Evolutionary conservation across 2,888 invertebrate genomes (phyloP), one percentile per base, ranked within the genome.

Genomic region (Syritta pipiens): DNA sequence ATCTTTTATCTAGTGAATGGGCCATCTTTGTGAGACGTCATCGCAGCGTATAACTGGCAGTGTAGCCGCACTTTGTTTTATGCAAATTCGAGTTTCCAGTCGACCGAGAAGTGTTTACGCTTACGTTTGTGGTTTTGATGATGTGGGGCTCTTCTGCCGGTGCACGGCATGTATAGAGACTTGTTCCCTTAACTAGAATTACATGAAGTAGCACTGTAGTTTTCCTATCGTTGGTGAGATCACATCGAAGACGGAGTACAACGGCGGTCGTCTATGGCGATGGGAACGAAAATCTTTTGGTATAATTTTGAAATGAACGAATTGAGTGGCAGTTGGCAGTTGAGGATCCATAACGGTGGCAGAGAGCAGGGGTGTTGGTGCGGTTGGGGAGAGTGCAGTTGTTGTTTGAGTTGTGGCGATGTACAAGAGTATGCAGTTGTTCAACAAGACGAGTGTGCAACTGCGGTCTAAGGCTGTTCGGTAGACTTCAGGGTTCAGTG

Each of bases 41-140:
- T n/a, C 22, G 17, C 22, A 35, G 10, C 28, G 10, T 24, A 51
- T 20, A 9, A 19, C 12, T 35, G 44, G 12, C 32, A 24, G 17
- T 22, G 17, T 17, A 65, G 17, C 12, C 44, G 10, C 40, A 69
- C 63, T 71, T 77, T 65, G 65, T 65, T 71, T 24, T 60, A 71
- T 77, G 71, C 48, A 44, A 71, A 77, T 77, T 53, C 2, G 10
- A 37, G 9, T 42, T 71, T 53, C 26, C 51, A 65, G 30, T 26
- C 51, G 59, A 71, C 65, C 46, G 48, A 51, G 53, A 65, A 60
- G 59, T 77, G 59, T 77, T 65, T 59, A 77, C 65, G 65, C 51
- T 59, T 71, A 71, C n/a, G n/a, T 71, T 65, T 77, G 77, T 48
- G 77, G 76, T 69, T 65, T 51, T n/a, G n/a, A n/a, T n/a, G n/a